Conservation (phyloP, 2,797 vertebrate genomes). For the Centropyge bicolor region DNA sequence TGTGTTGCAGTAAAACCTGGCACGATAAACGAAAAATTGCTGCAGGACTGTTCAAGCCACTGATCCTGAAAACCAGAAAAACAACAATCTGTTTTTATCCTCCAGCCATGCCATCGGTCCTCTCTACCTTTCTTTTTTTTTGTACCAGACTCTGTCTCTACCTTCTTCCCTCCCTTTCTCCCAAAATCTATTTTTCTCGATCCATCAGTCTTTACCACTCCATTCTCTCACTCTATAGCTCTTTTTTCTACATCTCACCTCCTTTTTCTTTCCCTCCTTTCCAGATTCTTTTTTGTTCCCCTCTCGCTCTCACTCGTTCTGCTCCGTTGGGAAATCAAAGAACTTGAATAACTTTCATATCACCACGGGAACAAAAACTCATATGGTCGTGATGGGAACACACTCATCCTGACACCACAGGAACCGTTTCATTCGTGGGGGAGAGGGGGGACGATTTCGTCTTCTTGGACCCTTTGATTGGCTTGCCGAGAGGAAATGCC, state of each 20-base stretch:
- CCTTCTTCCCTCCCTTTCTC: slow-evolving; percentile 5
- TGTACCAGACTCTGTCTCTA: slow-evolving; percentile 20
- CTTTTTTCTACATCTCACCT: slow-evolving; percentile 3
- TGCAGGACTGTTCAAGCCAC: slow-evolving; percentile 58
- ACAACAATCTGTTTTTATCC: slow-evolving; percentile 65
- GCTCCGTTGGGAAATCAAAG: slow-evolving; percentile 70
- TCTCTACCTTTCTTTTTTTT: slow-evolving; percentile 26
- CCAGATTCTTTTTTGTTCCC: background rate
- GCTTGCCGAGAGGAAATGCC: slow-evolving; percentile 44
- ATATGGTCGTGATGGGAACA: slow-evolving; percentile 56
- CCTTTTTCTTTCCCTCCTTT: slow-evolving; percentile 7
- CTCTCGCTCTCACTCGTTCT: slow-evolving; percentile 6
- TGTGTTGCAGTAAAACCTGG: slow-evolving; percentile 34
- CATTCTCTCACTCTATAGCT: slow-evolving; percentile 11
- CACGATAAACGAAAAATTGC: slow-evolving; percentile 40
- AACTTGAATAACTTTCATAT: slow-evolving; percentile 68
- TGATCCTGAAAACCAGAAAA: slow-evolving; percentile 66
- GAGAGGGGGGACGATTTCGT: slow-evolving; percentile 12
- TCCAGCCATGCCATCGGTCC: slow-evolving; percentile 30
- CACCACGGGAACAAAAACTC: slow-evolving; percentile 60
- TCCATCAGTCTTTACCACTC: slow-evolving; percentile 40
- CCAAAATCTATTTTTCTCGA: slow-evolving; percentile 55
- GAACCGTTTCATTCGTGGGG: slow-evolving; percentile 33
- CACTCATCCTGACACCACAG: slow-evolving; percentile 44
- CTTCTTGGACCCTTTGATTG: slow-evolving; percentile 48